Evolutionary conservation across 1,140 invertebrate genomes (phyloP), one percentile per base, ranked within the genome.

Genomic region (Danaus melanippus): DNA sequence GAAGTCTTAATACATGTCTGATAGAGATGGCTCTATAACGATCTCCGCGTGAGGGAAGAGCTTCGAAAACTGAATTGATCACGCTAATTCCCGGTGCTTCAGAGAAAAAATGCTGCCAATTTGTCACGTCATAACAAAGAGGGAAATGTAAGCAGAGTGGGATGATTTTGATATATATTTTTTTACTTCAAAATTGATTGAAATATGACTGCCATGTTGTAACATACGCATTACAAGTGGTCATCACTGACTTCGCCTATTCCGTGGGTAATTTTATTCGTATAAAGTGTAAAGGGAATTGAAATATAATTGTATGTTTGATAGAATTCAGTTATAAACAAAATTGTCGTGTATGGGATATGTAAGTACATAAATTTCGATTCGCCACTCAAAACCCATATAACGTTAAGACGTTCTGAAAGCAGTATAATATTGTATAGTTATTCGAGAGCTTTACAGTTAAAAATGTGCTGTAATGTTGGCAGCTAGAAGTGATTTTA

Each of bases 71-170:
- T 70, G 73, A 78, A 84, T 82, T 82, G 81, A 84, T 84, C 76
- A 79, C 76, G 72, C 72, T 83, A 84, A 84, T 84, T 83, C 77
- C 62, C 66, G 59, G 59, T 76, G 78, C 72, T 76, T 71, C 61
- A 58, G 66, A 66, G 69, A 79, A 82, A 73, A 82, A 84, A 84
- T 84, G 74, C 76, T 73, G 56, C 66, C 71, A 78, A 82, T 84
- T 84, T 82, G 75, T 84, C 78, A 79, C 67, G 69, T 71, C 71
- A 79, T 76, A 81, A 82, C 79, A 74, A 76, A 69, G 65, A 67
- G 62, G 60, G 69, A 65, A 75, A 67, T 71, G 62, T 64, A 56
- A 49, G 58, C 64, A 55, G 56, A 50, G 43, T 52, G 53, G 10
- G 53, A 48, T 54, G 45, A n/a, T n/a, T 58, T n/a, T 50, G 17